A percentile compares a stretch with the other conserved stretches of the same genome.
phyloP scores from a whole-genome alignment of 2,888 invertebrate genomes.

The Elegia similella region DNA sequence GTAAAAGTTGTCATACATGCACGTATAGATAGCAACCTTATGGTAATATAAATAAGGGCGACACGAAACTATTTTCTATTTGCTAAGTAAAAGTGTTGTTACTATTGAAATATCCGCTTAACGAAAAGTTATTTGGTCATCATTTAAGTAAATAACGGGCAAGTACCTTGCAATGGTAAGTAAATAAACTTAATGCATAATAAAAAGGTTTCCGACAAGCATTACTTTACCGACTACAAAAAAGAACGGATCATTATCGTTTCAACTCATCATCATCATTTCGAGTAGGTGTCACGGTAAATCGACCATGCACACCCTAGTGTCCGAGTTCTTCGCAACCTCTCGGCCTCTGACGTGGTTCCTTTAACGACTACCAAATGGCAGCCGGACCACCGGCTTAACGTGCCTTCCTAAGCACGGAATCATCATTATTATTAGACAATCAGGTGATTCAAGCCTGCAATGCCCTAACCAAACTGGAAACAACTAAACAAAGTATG shows the following conservation, averaged over 20 bases:
- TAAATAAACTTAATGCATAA: not conserved
- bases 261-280: too few species aligned
- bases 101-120: slow-evolving; percentile 34
- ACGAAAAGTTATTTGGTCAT: slow-evolving; percentile 17
- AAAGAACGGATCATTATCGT: not conserved
- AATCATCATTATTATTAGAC: too few species aligned
- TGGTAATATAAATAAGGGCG: slow-evolving; percentile 28
- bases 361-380: too few species aligned
- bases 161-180: not conserved
- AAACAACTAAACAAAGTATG: too few species aligned
- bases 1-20: slow-evolving; percentile 52
- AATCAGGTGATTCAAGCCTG: too few species aligned
- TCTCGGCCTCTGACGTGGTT: too few species aligned
- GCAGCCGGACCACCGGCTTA: too few species aligned
- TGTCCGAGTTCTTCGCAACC: too few species aligned
- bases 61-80: slow-evolving; percentile 49
- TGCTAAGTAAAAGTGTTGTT: slow-evolving; percentile 63
- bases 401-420: too few species aligned
- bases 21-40: slow-evolving; percentile 33
- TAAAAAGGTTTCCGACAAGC: not conserved
- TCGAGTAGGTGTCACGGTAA: too few species aligned
- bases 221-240: not conserved
- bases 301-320: too few species aligned
- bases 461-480: too few species aligned
- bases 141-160: not conserved